Conservation (phyloP, 2,113 vertebrate species). For the Silurus glanis region DNA sequence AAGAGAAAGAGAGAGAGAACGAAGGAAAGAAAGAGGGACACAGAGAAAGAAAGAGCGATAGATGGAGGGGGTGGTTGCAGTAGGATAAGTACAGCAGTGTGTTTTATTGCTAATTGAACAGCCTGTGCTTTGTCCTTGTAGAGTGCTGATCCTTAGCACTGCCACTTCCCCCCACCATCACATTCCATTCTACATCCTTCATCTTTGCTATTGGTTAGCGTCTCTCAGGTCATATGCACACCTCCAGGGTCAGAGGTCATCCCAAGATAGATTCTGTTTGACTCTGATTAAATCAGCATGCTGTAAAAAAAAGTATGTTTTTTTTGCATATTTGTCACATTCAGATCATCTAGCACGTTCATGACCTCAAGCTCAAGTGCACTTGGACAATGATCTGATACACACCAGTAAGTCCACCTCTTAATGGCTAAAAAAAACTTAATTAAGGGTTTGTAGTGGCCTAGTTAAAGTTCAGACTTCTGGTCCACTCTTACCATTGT, state of each 20-base stretch:
- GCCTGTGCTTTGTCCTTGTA: slow-evolving; percentile 32
- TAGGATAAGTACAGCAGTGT: slow-evolving; percentile 33
- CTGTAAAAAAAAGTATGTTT: not conserved
- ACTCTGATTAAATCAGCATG: not conserved
- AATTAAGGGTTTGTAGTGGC: too few relatives aligned
- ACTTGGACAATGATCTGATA: too few relatives aligned
- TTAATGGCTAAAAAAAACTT: too few relatives aligned
- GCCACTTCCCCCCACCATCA: not conserved
- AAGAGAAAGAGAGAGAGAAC: not conserved
- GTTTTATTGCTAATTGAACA: slow-evolving; percentile 54
- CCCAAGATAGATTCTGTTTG: not conserved
- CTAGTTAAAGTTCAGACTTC: too few relatives aligned
- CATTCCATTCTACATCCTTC: not conserved
- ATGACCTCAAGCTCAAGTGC: too few relatives aligned
- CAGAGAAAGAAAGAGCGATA: not conserved
- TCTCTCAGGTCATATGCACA: too few relatives aligned
- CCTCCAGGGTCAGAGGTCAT: slow-evolving; percentile 30
- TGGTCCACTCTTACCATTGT: too few relatives aligned
- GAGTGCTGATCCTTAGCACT: slow-evolving; percentile 22
- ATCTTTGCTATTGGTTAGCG: not conserved
- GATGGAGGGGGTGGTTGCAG: not conserved
- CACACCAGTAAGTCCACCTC: too few relatives aligned
- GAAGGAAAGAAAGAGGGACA: not conserved
- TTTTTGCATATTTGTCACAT: too few relatives aligned
- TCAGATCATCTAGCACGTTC: too few relatives aligned